Conservation (phyloP, 2,888 invertebrate species). For the Ecdyonurus torrentis region DNA sequence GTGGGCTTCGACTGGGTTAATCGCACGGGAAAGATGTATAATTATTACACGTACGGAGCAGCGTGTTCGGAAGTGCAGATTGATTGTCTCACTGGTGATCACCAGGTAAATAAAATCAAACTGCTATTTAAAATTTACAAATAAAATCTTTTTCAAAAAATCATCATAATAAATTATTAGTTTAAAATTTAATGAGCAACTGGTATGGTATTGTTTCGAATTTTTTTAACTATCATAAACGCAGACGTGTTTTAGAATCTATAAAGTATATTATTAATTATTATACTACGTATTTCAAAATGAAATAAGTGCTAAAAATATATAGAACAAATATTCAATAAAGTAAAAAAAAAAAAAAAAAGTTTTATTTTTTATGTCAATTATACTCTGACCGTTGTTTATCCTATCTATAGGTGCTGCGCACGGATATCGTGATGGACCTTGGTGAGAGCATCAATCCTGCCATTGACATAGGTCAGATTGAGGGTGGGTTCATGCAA, state of each 20-base stretch:
- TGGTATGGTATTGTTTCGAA: not conserved
- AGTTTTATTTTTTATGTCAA: too few species aligned
- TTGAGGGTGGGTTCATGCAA: constrained; percentile 35
- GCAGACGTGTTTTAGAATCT: too few species aligned
- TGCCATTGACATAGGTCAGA: constrained; percentile 36
- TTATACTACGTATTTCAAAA: too few species aligned
- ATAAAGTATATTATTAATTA: too few species aligned
- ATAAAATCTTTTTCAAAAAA: not conserved
- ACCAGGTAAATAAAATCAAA: constrained; percentile 35
- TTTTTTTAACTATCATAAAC: constrained; percentile 3
- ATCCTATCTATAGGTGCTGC: constrained; percentile 23
- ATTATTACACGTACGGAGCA: constrained; percentile 74
- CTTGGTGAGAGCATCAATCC: constrained; percentile 34
- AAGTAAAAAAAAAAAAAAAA: too few species aligned
- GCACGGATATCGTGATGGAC: constrained; percentile 37
- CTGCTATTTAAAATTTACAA: not conserved
- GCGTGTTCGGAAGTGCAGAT: constrained; percentile 82
- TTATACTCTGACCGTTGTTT: not conserved
- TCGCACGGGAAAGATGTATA: constrained; percentile 55
- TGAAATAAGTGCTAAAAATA: too few species aligned
- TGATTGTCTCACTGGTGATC: constrained; percentile 87
- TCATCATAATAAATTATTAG: not conserved
- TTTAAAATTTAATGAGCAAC: too few species aligned
- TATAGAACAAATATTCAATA: not conserved
- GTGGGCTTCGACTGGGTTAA: constrained; percentile 53